Conservation (phyloP, 2,113 vertebrate species). For the Condylura cristata region DNA sequence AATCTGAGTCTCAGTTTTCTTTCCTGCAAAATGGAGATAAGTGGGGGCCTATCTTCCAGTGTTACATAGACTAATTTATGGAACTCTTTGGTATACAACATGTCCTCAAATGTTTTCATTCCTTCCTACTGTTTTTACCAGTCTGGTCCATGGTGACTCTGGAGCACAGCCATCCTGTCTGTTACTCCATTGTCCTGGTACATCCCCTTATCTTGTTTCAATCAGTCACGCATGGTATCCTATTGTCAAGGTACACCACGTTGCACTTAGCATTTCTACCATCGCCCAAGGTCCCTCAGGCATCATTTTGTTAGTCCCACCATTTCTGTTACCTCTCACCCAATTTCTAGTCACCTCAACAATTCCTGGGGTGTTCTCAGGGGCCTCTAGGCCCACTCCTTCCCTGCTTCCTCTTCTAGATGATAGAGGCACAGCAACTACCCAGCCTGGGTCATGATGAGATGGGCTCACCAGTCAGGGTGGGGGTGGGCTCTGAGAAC, state of each 20-base stretch:
- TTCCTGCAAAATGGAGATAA: conserved; percentile 12
- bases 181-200: fast-evolving
- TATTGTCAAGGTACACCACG: neutral
- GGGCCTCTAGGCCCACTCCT: neutral
- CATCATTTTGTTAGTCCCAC: neutral
- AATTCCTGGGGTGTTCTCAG: neutral
- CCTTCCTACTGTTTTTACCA: conserved; percentile 84
- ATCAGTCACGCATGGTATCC: neutral
- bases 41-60: neutral
- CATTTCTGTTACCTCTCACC: neutral
- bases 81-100: neutral
- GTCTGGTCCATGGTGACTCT: conserved; percentile 93
- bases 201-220: neutral
- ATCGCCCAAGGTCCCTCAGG: neutral
- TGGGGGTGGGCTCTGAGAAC: conserved; percentile 33
- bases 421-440: conserved; percentile 88
- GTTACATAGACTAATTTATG: neutral
- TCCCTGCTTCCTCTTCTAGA: neutral
- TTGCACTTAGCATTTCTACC: neutral
- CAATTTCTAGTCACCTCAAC: neutral
- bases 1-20: neutral
- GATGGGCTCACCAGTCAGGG: conserved; percentile 87
- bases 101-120: neutral
- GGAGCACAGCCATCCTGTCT: conserved; percentile 49
- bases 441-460: conserved; percentile 88